phyloP scores from a whole-genome alignment of 2,113 vertebrate genomes.

The Neogale vison region DNA sequence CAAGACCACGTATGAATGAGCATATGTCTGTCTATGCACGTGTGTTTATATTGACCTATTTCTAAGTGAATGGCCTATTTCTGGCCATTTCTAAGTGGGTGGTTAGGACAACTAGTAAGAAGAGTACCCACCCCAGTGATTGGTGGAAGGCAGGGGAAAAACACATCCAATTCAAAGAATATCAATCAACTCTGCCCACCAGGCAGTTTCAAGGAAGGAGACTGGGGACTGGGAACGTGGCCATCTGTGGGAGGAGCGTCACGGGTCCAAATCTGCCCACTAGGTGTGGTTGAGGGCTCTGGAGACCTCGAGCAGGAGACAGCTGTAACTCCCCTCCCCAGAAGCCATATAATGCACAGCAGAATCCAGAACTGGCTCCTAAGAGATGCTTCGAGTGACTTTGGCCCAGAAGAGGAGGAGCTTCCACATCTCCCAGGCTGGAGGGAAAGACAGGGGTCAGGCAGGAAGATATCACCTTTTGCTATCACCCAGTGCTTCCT shows the following conservation, averaged over 20 bases:
- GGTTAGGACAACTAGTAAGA: neutral
- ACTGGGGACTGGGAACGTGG: neutral
- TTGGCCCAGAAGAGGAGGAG: neutral
- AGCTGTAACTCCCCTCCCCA: neutral
- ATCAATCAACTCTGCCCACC: neutral
- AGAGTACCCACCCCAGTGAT: neutral
- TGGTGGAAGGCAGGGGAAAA: neutral
- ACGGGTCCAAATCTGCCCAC: neutral
- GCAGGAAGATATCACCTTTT: neutral
- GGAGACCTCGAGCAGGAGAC: fast-evolving
- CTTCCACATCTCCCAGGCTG: neutral
- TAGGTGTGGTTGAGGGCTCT: neutral
- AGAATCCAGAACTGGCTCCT: neutral
- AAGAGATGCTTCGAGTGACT: neutral
- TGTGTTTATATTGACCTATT: neutral
- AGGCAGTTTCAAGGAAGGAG: neutral
- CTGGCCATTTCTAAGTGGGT: neutral
- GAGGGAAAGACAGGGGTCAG: neutral
- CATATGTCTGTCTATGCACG: neutral
- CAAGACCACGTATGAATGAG: neutral
- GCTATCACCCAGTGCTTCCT: neutral
- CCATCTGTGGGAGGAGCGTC: neutral
- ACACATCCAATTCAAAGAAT: neutral
- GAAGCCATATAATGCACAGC: neutral
- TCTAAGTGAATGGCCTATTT: neutral